Evolutionary conservation across 2,113 vertebrate genomes (phyloP), one percentile per base, ranked within the genome.

Genomic region (Speoplatyrhinus poulsoni): DNA sequence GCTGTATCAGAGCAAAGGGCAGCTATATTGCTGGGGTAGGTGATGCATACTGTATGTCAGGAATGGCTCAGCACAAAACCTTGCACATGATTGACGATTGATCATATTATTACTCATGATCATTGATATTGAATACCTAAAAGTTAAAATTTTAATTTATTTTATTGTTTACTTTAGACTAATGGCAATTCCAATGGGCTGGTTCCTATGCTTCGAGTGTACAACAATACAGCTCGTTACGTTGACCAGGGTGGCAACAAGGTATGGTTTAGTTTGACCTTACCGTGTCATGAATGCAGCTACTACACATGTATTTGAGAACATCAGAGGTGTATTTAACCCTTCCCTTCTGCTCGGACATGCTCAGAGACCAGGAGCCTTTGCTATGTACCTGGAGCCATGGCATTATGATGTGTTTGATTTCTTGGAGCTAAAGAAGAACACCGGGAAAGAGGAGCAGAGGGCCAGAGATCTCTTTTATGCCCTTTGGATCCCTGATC

Each of bases 161-260:
- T 59, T 50, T 1, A 1, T 76, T 19, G 0, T 36, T 73, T 65
- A 65, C 91, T 91, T 70, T 85, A 99, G 97, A 98, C 97, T 1
- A 99, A 98, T 9, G 97, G 97, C 0, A 94, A 87, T 52, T 98
- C 97, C 62, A 99, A 98, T 1, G 97, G 97, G 46, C 87, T 99
- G 3, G 96, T 99, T 26, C 97, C 97, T 0, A 99, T 99, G 97
- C 92, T 99, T 57, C 91, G 97, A 53, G 97, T 99, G 3, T 99
- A 97, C 87, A 99, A 99, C 82, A 98, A 99, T 87, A 99, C 97
- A 0, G 96, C 97, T 7, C 96, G 97, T 1, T 99, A 99, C 7
- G 97, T 99, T 77, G 97, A 99, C 70, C 97, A 99, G 62, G 97
- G 97, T 0, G 97, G 97, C 17, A 99, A 99, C 90, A 98, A 98